Evolutionary conservation across 1,140 invertebrate genomes (phyloP).

Genomic region (Drosophila sp.): DNA sequence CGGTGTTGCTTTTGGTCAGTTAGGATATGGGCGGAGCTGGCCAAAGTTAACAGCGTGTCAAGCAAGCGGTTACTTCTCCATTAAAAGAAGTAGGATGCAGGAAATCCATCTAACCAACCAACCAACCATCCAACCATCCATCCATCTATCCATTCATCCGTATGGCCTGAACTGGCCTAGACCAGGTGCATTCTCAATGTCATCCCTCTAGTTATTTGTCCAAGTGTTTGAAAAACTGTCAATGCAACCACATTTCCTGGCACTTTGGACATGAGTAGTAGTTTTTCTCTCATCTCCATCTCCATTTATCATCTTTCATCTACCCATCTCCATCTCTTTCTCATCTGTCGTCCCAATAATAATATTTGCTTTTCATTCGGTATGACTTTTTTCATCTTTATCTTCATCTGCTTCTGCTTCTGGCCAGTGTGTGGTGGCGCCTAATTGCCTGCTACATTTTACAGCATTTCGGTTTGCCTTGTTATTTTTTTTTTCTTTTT

Average conservation of each 20-base stretch:
- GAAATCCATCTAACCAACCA: slow-evolving; percentile 22
- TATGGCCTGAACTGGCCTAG: too few relatives aligned
- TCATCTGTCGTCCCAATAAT: slow-evolving; percentile 41
- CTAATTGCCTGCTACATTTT: slow-evolving; percentile 61
- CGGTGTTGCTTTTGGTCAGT: slow-evolving; percentile 23
- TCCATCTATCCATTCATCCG: neutral
- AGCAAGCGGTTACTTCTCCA: slow-evolving; percentile 44
- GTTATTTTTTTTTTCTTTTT: neutral
- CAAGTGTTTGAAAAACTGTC: slow-evolving; percentile 45
- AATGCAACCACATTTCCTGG: slow-evolving; percentile 18
- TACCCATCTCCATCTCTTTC: neutral
- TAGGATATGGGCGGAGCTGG: slow-evolving; percentile 26
- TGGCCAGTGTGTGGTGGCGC: slow-evolving; percentile 27
- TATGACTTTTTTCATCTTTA: slow-evolving; percentile 5
- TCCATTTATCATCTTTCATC: neutral
- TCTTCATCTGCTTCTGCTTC: neutral
- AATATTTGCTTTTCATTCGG: slow-evolving; percentile 66
- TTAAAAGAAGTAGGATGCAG: slow-evolving; percentile 5
- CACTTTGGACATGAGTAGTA: slow-evolving; percentile 8
- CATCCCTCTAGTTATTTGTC: slow-evolving; percentile 41
- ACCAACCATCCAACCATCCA: neutral
- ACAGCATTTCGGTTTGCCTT: slow-evolving; percentile 23
- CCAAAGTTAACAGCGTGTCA: slow-evolving; percentile 56
- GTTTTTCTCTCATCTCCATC: neutral
- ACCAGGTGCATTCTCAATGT: slow-evolving; percentile 31